Evolutionary conservation across 1,140 invertebrate genomes (phyloP).

Genomic region (Yoshiicerus persimilis): DNA sequence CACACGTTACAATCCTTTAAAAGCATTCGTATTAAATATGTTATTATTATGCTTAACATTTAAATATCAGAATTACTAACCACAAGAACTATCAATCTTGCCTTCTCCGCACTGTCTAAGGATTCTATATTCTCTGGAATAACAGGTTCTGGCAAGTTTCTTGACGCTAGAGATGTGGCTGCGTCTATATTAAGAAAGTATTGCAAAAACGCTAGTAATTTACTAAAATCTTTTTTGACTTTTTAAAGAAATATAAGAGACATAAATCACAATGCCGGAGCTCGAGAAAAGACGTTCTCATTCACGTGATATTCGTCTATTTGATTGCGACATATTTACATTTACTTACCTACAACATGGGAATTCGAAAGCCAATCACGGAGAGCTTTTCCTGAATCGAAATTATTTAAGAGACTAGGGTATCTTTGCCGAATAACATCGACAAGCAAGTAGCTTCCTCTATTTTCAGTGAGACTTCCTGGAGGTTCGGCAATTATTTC

Average conservation of each 20-base stretch:
- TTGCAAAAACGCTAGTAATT: not conserved
- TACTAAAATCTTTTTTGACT: not conserved
- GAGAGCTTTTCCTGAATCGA: conserved; percentile 59
- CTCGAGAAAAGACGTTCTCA: too few relatives aligned
- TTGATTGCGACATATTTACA: too few relatives aligned
- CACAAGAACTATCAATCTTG: conserved; percentile 21
- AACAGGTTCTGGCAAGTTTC: not conserved
- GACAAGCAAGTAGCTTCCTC: conserved; percentile 79
- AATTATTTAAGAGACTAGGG: conserved; percentile 66
- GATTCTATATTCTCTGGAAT: conserved; percentile 20
- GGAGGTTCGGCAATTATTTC: conserved; percentile 59
- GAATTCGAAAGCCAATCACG: conserved; percentile 60
- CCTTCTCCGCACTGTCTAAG: conserved; percentile 1
- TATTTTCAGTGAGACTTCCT: conserved; percentile 70
- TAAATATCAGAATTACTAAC: conserved; percentile 18
- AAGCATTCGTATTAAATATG: too few relatives aligned
- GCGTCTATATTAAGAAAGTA: not conserved
- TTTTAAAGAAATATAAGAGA: not conserved
- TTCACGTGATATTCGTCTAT: too few relatives aligned
- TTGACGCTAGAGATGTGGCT: not conserved
- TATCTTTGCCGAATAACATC: conserved; percentile 74
- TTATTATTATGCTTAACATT: too few relatives aligned
- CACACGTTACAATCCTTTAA: too few relatives aligned
- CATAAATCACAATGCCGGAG: too few relatives aligned
- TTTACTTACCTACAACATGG: conserved; percentile 27